A percentile compares a stretch with the other conserved stretches of the same genome.
Evolutionary conservation across 2,113 vertebrate species (phyloP).

Genomic region (Myiozetetes cayanensis): DNA sequence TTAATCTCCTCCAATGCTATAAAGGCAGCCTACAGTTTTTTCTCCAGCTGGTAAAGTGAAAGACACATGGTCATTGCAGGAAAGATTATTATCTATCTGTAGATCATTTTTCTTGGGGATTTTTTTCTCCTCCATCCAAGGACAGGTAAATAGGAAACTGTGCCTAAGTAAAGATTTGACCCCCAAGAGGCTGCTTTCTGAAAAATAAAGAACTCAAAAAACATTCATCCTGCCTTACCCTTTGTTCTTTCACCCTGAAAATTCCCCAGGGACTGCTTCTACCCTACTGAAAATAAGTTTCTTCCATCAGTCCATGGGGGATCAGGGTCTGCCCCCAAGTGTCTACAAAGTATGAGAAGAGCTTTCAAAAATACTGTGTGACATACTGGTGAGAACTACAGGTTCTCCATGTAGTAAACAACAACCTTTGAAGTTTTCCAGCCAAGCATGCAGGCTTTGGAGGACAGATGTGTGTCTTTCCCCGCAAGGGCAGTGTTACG

Average conservation of each 20-base stretch:
- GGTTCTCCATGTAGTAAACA: neutral
- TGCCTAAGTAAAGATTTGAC: neutral
- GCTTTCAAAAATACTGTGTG: neutral
- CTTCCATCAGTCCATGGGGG: neutral
- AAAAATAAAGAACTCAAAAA: neutral
- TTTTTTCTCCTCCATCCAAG: neutral
- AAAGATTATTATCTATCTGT: neutral
- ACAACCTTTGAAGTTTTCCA: neutral
- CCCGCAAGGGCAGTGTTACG: fast-evolving
- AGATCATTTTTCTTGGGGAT: neutral
- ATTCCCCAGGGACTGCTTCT: neutral
- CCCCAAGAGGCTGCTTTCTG: neutral
- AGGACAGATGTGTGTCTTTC: neutral
- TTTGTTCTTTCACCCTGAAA: neutral
- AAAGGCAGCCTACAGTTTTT: neutral
- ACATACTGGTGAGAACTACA: neutral
- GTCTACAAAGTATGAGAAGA: neutral
- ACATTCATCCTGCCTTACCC: neutral
- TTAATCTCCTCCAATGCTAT: neutral
- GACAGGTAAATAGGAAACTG: neutral
- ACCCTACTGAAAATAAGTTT: neutral
- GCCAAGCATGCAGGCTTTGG: neutral
- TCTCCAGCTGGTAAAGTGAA: neutral
- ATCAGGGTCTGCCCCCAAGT: neutral
- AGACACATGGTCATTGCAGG: neutral